Base-by-base conservation (phyloP, 2,113 vertebrate genomes). In the Lasiurus cinereus region DNA sequence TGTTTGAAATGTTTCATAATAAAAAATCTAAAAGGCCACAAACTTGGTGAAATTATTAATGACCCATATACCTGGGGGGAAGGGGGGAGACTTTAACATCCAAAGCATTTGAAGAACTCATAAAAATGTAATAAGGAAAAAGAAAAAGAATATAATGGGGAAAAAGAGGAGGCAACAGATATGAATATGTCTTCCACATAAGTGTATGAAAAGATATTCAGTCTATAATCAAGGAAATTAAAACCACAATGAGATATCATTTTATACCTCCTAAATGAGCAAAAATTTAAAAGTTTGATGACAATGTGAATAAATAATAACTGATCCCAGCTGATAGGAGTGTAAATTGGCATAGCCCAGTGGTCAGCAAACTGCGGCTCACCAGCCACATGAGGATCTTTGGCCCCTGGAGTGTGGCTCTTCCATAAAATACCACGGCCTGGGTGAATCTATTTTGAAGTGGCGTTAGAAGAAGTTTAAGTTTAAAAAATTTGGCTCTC, bases 71-170 rank as follows among this genome's bases (percentile, higher is more conserved):
- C 7, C n/a, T 62, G 66, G 24, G 24, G 15, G 16, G 59, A 18
- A 18, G 72, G 78, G 14, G 14, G 72, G 78, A 14, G 14, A 72
- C 59, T 88, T 50, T 36, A 33, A 33, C 29, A 84, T 24, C 15
- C 29, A 72, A 82, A 84, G 21, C 29, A 77, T 77, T 33, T 64
- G 91, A 92, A 76, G 8, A 73, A 84, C n/a, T 66, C 50, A 22
- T 91, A 90, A 94, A 92, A 72, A 52, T 56, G 59, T 85, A 77
- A 88, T 27, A n/a, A 84, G 56, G 19, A 22, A 74, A 80, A 73
- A 33, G 10, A 88, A 73, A 79, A 66, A 66, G 33, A 83, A 72
- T 33, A 72, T 16, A 79, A 31, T 15, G 56, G 8, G n/a, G 59
- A 39, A 78, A 70, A 59, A 89, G 12, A 18, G 15, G 16, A 33